Evolutionary conservation across 2,797 vertebrate genomes (phyloP).

Genomic region (Buphagus erythrorhynchus): DNA sequence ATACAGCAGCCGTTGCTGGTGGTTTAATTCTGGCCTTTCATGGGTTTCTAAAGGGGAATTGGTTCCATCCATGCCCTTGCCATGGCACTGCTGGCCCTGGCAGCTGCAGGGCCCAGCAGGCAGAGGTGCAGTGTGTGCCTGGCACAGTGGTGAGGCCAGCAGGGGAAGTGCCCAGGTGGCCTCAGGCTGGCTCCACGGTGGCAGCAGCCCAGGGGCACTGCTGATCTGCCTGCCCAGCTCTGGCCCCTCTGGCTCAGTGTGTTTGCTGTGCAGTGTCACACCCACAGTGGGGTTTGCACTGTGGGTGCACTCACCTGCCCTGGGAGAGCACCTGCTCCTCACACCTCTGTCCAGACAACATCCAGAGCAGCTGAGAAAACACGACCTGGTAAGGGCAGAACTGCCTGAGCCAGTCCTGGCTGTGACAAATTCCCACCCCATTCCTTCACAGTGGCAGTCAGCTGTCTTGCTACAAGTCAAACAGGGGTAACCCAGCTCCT

Average conservation of each 20-base stretch:
- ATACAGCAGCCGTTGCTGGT: no score
- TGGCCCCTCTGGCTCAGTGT: neutral
- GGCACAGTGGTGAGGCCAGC: rapidly evolving
- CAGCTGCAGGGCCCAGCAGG: neutral
- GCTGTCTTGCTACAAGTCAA: no score
- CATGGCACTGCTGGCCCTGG: rapidly evolving
- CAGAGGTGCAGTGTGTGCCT: neutral
- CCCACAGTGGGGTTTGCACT: neutral
- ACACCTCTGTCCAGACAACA: neutral
- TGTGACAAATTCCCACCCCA: neutral
- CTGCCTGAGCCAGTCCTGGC: neutral
- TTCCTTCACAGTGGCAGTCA: neutral
- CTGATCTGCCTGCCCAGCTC: neutral
- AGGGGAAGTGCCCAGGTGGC: rapidly evolving
- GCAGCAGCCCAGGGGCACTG: neutral
- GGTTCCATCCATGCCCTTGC: rapidly evolving
- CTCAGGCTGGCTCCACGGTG: neutral
- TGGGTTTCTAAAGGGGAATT: neutral
- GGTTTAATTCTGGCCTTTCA: neutral
- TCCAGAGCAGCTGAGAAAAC: neutral
- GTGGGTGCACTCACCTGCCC: neutral
- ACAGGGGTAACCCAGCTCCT: neutral
- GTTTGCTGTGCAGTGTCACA: neutral
- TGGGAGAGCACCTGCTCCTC: neutral
- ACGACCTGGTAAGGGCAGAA: neutral